Evolutionary conservation across 2,888 invertebrate genomes (phyloP).

Genomic region (Morpho deidamia): DNA sequence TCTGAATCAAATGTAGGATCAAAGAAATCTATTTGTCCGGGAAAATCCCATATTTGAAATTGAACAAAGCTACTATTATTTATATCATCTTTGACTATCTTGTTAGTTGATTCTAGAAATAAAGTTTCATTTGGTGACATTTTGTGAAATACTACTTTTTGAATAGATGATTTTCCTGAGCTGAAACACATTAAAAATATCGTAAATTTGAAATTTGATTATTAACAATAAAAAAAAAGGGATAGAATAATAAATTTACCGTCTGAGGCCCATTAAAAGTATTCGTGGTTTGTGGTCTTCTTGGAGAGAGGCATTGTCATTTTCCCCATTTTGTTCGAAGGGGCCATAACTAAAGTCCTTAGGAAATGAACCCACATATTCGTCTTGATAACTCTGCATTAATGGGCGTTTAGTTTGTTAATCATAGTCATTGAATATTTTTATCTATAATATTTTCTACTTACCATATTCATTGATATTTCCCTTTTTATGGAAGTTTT

Average conservation of each 20-base stretch:
- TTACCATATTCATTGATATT: constrained; percentile 18
- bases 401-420: constrained; percentile 14
- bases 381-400: constrained; percentile 75
- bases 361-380: constrained; percentile 85
- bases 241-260: constrained; percentile 65
- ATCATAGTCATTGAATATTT: constrained; percentile 5
- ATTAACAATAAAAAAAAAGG: neutral
- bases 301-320: constrained; percentile 76
- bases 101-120: constrained; percentile 98
- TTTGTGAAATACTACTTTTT: constrained; percentile 99
- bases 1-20: constrained; percentile 97
- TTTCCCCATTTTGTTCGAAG: constrained; percentile 89
- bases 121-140: constrained; percentile 99
- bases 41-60: constrained; percentile 99
- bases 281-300: constrained; percentile 95
- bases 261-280: constrained; percentile 94
- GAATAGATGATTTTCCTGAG: constrained; percentile 99
- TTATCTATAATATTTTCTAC: neutral
- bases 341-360: constrained; percentile 95
- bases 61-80: constrained; percentile 98
- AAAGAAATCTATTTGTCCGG: constrained; percentile 98
- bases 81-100: constrained; percentile 98
- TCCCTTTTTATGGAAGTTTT: constrained; percentile 1
- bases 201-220: neutral
- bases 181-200: constrained; percentile 70